Evolutionary conservation across 2,888 invertebrate genomes (phyloP), one percentile per base, ranked within the genome.

Genomic region (Adineta ricciae): DNA sequence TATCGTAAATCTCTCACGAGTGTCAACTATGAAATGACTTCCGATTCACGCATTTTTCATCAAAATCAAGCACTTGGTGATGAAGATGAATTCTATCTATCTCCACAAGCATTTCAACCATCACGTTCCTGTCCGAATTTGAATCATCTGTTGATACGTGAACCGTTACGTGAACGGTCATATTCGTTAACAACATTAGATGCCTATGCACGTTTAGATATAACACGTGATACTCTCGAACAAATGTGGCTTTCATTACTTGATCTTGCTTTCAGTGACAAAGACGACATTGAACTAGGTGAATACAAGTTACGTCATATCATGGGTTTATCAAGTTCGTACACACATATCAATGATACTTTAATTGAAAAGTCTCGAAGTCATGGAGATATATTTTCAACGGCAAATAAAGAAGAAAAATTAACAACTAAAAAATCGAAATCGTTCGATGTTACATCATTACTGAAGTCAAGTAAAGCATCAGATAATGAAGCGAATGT

Each of bases 191-290:
- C 38, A 21, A 41, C 36, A 36, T 9, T 73, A 24, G 73, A 73
- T 73, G 38, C 36, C 2, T 73, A 73, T 73, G 41, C 36, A 24
- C 24, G 11, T 19, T 38, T 38, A 36, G 41, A 36, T 36, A 73
- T 73, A 73, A 73, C 73, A 41, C 36, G 41, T 38, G 73, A 73
- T 38, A 73, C 73, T 36, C 73, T 73, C n/a, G 73, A 73, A 38
- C 73, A 73, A 73, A 73, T 73, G 41, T 73, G 73, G 73, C 24
- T 38, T 73, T 73, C 73, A 73, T 73, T 73, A 41, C 41, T 73
- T 38, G 41, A 73, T 41, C 41, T 73, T 36, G 73, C 73, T 11
- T 73, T 36, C n/a, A 73, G 73, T 73, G 73, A 73, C 24, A 73
- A 73, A 38, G 73, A 73, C 38, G 73, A 73, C 38, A 38, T 73